These are phyloP conservation scores for Euwallacea fornicatus DNA, from an alignment of 1,140 invertebrate genomes.

Conservation along the genomic window DNA sequence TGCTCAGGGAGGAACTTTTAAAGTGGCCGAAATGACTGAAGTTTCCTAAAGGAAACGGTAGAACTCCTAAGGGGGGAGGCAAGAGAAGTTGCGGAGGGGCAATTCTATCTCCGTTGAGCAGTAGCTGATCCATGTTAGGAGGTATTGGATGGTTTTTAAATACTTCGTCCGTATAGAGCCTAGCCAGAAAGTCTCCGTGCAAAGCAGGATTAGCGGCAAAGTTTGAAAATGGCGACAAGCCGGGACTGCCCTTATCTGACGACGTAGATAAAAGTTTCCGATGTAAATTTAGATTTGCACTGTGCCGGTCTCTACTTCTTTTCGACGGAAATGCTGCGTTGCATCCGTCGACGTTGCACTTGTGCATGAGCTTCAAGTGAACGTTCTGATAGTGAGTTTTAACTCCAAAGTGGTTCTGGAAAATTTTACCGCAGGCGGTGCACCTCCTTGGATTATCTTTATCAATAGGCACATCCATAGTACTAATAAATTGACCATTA, in stretches of 20 bases:
- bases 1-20: constrained; percentile 47
- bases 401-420: constrained; percentile 93
- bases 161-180: constrained; percentile 72
- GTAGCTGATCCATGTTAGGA: constrained; percentile 51
- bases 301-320: constrained; percentile 88
- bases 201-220: constrained; percentile 58
- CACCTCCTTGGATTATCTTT: constrained; percentile 79
- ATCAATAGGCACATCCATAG: constrained; percentile 82
- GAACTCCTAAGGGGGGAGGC: constrained; percentile 51
- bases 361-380: constrained; percentile 94
- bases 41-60: constrained; percentile 55
- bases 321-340: constrained; percentile 95
- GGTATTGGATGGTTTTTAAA: constrained; percentile 56
- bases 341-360: constrained; percentile 94
- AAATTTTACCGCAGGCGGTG: constrained; percentile 88
- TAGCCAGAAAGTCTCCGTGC: constrained; percentile 78
- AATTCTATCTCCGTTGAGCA: constrained; percentile 56
- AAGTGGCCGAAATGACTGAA: constrained; percentile 53
- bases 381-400: constrained; percentile 96
- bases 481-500: constrained; percentile 71
- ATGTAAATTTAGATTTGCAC: constrained; percentile 89
- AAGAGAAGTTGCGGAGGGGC: constrained; percentile 57
- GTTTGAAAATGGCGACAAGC: constrained; percentile 49
- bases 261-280: constrained; percentile 82
- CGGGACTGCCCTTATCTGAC: constrained; percentile 53